phyloP scores from a whole-genome alignment of 2,113 vertebrate genomes.

The Probosciger aterrimus region DNA sequence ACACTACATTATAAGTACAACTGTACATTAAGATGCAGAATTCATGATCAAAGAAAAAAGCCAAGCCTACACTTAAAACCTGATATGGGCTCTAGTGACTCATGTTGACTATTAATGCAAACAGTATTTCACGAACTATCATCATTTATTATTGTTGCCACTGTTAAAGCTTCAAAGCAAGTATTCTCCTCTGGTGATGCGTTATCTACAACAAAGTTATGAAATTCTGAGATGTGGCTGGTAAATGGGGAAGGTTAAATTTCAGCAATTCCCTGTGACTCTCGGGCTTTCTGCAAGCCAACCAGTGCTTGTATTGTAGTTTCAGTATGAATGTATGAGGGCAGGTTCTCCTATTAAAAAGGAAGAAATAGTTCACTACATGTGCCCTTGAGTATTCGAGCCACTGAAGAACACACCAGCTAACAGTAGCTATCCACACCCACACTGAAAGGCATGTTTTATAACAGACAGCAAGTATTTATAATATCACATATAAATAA shows the following conservation, averaged over 20 bases:
- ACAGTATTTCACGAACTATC: not conserved
- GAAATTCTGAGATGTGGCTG: not conserved
- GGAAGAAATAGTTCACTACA: not conserved
- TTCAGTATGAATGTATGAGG: not conserved
- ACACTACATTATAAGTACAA: not conserved
- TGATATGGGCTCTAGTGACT: not conserved
- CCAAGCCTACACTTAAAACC: not conserved
- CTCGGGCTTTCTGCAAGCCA: not conserved
- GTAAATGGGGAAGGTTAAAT: not conserved
- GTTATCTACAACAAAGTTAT: not conserved
- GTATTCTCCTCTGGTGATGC: not conserved
- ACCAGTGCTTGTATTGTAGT: not conserved
- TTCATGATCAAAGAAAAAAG: not conserved
- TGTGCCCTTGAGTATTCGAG: accelerated
- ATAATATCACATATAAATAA: not conserved
- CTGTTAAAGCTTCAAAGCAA: not conserved
- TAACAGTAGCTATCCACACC: not conserved
- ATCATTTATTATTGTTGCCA: not conserved
- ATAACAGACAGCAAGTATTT: not conserved
- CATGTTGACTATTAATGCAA: not conserved
- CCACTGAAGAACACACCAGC: not conserved
- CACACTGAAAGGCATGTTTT: not conserved
- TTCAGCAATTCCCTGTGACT: not conserved
- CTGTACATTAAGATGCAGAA: not conserved
- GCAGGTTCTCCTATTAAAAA: not conserved